Conservation (phyloP, 1,140 invertebrate species). For the Drosophila elegans region DNA sequence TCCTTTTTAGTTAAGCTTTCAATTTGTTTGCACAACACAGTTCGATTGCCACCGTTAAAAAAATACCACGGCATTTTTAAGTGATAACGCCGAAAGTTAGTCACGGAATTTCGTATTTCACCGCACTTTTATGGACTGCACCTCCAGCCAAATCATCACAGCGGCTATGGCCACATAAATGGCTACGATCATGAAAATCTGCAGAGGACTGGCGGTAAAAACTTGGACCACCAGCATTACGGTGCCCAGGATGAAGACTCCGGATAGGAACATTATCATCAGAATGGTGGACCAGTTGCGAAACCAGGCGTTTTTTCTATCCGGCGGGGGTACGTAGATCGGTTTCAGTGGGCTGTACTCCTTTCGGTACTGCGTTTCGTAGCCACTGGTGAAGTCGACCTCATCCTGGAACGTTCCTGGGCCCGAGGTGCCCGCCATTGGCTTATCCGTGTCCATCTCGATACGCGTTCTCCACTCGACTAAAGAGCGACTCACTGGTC, state of each 20-base stretch:
- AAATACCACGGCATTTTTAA: slow-evolving; percentile 5
- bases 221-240: slow-evolving; percentile 58
- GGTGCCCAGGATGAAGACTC: slow-evolving; percentile 63
- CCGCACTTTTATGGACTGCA: slow-evolving; percentile 70
- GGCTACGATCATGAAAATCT: slow-evolving; percentile 57
- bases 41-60: slow-evolving; percentile 8
- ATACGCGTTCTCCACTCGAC: slow-evolving; percentile 50
- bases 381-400: slow-evolving; percentile 78
- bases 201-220: slow-evolving; percentile 59
- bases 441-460: slow-evolving; percentile 71
- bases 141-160: slow-evolving; percentile 67
- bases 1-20: slow-evolving; percentile 36
- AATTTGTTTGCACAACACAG: slow-evolving; percentile 62
- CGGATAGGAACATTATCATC: slow-evolving; percentile 57
- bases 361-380: slow-evolving; percentile 73
- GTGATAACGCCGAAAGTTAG: slow-evolving; percentile 36
- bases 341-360: slow-evolving; percentile 70
- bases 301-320: slow-evolving; percentile 65
- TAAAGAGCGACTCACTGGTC: slow-evolving; percentile 36
- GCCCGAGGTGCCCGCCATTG: slow-evolving; percentile 30
- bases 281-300: slow-evolving; percentile 61
- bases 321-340: slow-evolving; percentile 60
- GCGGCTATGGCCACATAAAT: slow-evolving; percentile 61
- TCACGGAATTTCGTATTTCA: slow-evolving; percentile 41
- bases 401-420: slow-evolving; percentile 54